Conservation (phyloP, 2,113 vertebrate genomes). For the Enhydra lutris region DNA sequence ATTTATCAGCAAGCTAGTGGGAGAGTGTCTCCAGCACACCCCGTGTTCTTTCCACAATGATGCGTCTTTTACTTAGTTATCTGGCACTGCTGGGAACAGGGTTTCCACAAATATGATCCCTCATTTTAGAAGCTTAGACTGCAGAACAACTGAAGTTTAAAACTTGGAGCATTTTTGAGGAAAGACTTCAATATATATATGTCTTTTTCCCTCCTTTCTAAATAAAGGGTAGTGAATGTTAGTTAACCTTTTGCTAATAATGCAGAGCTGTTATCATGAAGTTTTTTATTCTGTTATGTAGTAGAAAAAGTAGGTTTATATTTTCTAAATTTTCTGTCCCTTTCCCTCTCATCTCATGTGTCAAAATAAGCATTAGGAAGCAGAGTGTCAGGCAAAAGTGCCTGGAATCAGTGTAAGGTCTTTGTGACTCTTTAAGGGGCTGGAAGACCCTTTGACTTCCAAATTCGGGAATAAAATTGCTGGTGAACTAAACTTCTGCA, state of each 20-base stretch:
- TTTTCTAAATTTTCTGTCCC: not conserved
- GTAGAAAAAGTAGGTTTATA: not conserved
- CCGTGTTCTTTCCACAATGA: not conserved
- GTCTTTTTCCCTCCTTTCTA: not conserved
- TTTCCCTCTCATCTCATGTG: not conserved
- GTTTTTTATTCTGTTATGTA: not conserved
- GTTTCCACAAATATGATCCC: not conserved
- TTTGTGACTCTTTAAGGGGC: not conserved
- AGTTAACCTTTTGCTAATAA: not conserved
- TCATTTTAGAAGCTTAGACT: not conserved
- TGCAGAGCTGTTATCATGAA: not conserved
- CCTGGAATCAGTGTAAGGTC: not conserved
- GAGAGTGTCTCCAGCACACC: not conserved
- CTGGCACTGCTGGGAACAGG: not conserved
- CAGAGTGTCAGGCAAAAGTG: not conserved
- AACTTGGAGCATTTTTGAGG: not conserved
- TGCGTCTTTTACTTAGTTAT: not conserved
- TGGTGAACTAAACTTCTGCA: not conserved
- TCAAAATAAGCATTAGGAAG: not conserved
- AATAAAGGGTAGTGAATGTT: not conserved
- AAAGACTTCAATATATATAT: not conserved
- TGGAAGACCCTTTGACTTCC: not conserved
- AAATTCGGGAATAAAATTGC: not conserved
- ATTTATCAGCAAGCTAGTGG: slow-evolving; percentile 22
- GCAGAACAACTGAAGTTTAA: not conserved